Evolutionary conservation across 2,888 invertebrate species (phyloP).

Genomic region (Dicranocentrus wangi): DNA sequence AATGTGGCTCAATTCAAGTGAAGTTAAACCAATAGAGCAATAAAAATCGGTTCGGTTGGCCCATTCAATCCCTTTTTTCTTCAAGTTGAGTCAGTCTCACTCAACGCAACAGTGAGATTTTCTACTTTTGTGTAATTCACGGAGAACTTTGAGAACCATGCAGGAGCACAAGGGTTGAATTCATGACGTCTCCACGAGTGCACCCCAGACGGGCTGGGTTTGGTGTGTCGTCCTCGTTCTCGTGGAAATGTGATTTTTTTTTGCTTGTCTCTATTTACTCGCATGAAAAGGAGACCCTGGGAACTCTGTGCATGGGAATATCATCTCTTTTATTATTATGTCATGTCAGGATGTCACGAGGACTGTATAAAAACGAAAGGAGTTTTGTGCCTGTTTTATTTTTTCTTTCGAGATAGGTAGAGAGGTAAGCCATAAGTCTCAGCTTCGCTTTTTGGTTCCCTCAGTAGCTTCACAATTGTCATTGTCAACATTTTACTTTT

Average conservation of each 20-base stretch:
- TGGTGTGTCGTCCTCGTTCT: too few relatives aligned
- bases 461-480: constrained; percentile 23
- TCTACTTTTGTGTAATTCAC: constrained; percentile 2
- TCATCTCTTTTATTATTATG: constrained; percentile 33
- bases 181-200: too few relatives aligned
- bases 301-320: constrained; percentile 35
- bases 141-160: not conserved
- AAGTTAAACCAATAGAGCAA: constrained; percentile 63
- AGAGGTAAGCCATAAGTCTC: not conserved
- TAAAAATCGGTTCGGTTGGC: constrained; percentile 66
- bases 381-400: not conserved
- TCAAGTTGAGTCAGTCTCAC: not conserved
- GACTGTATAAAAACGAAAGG: not conserved
- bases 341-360: not conserved
- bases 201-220: not conserved
- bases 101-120: not conserved
- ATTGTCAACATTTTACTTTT: constrained; percentile 44
- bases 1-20: constrained; percentile 45
- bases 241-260: constrained; percentile 2
- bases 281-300: constrained; percentile 22
- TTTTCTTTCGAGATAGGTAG: constrained; percentile 1
- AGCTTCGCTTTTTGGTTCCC: constrained; percentile 28
- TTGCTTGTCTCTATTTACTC: constrained; percentile 8
- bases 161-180: constrained; percentile 2
- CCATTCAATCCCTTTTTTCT: constrained; percentile 53